A percentile compares a stretch with the other conserved stretches of the same genome.
These are phyloP conservation scores for Holcopasites calliopsidis DNA, from an alignment of 1,140 invertebrate genomes.

Conservation along the genomic window DNA sequence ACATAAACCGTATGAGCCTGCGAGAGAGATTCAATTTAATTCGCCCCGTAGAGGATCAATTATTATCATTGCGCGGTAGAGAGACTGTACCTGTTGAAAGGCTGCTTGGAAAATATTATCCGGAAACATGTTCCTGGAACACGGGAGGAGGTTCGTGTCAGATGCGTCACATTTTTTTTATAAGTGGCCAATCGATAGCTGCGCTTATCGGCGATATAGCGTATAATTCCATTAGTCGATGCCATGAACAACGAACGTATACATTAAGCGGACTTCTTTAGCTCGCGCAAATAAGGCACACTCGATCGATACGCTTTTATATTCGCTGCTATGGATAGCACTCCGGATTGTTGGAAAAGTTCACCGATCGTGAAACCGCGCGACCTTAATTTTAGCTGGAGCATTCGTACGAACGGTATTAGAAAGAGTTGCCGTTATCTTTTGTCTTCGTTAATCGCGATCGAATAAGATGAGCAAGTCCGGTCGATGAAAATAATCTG, in stretches of 20 bases:
- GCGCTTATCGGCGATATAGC: conserved; percentile 24
- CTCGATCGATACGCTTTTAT: conserved; percentile 67
- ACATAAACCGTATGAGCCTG: conserved; percentile 87
- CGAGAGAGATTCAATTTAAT: background rate
- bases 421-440: too few species aligned
- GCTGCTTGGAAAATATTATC: conserved; percentile 94
- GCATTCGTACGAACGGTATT: too few species aligned
- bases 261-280: background rate
- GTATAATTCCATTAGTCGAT: conserved; percentile 14
- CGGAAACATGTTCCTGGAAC: conserved; percentile 90
- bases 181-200: conserved; percentile 10
- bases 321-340: conserved; percentile 53
- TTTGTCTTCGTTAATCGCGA: too few species aligned
- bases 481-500: conserved; percentile 10
- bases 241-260: background rate
- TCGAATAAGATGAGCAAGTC: background rate
- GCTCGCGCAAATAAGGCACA: conserved; percentile 56
- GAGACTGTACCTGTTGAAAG: conserved; percentile 85
- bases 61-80: background rate
- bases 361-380: conserved; percentile 53
- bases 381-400: conserved; percentile 60
- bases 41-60: background rate
- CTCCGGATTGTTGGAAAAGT: conserved; percentile 57
- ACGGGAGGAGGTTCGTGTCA: conserved; percentile 25
- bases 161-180: background rate